Base-by-base conservation (phyloP, 2,113 vertebrate genomes). In the Rhinoderma darwinii region DNA sequence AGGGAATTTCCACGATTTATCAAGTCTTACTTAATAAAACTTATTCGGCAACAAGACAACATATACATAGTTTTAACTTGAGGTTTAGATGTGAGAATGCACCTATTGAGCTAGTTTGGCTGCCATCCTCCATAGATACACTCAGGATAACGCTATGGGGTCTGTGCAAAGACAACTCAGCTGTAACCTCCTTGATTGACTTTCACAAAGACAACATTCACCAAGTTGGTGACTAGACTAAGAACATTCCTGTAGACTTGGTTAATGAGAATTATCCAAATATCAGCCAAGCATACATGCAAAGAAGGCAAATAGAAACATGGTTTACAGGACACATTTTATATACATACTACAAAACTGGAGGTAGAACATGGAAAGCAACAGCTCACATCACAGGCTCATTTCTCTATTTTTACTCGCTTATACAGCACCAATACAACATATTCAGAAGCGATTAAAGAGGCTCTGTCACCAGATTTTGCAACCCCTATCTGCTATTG, bases 141-240 rank as follows among this genome's bases (percentile, higher is more conserved):
- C 79, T 63, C 12, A 15, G 44, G 27, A 0, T 54, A 37, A 6
- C 15, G 20, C 30, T 41, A 73, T 41, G 15, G 70, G 14, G 25
- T 6, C 14, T 77, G 15, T 77, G n/a, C 27, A 51, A 32, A 50
- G 63, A 2, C 17, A 2, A 10, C 56, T 5, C 7, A 30, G 41
- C 27, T 66, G 12, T 17, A 44, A 35, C 79, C 25, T 41, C 79
- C 25, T n/a, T 22, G 25, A 43, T 27, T 18, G 25, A 41, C 20
- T 63, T n/a, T 17, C 15, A 82, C 56, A 82, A 82, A 82, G 79
- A 66, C 79, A 66, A 44, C 59, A 82, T 82, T 82, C 79, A 82
- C 39, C 39, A 27, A 1, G 10, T 81, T 10, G 43, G 37, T 32
- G 47, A 39, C 32, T 41, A n/a, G 54, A 81, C 78, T 6, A 61